Evolutionary conservation across 2,113 vertebrate species (phyloP), one percentile per base, ranked within the genome.

Genomic region (Cyrtonyx montezumae): DNA sequence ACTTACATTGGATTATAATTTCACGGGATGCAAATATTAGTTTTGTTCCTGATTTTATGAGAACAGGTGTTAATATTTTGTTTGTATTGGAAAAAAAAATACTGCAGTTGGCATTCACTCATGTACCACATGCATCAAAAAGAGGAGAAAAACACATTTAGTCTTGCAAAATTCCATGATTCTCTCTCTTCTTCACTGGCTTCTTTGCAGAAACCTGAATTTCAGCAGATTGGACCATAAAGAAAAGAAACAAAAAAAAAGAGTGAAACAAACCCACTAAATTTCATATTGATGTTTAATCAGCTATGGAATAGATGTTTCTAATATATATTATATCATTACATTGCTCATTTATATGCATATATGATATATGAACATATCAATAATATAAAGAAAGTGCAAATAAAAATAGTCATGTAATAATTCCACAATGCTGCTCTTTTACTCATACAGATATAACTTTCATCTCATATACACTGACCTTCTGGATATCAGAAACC

Each of bases 11-110:
- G 25, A 45, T 92, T 51, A 62, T 53, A 69, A 73, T 73, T 59
- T 81, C 67, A 82, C 17, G 87, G 17, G 26, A 49, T 79, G 9
- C 3, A 84, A 89, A 84, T 77, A 74, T 63, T 93, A 63, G 16
- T 70, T 87, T 91, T 80, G 23, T 70, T 74, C 53, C 43, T 43
- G 59, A 79, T 80, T 93, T 92, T 73, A 46, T 82, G 55, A 82
- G 9, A 87, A 6, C 53, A 79, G 63, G 11, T 92, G 84, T 0
- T 77, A 93, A 73, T 69, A 68, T 62, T 69, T 84, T 70, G 37
- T 79, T 94, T 81, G 26, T 61, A 23, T 59, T 59, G 20, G n/a
- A 28, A 58, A 55, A 87, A 87, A 85, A 84, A 79, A 0, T 0
- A 76, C 49, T 49, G 48, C 89, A 82, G 14, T 5, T 73, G 78